These are phyloP conservation scores for Neoitamus cyanurus DNA, from an alignment of 2,888 invertebrate species.

Conservation along the genomic window DNA sequence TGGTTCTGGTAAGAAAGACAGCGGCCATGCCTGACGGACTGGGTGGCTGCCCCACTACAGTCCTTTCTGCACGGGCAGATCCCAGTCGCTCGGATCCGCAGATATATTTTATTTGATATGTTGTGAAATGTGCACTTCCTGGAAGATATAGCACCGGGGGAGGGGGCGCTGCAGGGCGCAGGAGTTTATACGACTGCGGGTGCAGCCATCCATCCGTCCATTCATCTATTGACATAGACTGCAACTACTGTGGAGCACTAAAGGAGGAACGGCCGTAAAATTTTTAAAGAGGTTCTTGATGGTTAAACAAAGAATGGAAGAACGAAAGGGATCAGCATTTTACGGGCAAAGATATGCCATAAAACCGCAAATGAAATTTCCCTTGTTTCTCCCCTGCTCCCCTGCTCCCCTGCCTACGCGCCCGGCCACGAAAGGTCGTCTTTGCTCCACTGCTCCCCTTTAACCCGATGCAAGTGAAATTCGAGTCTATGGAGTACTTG, in stretches of 20 bases:
- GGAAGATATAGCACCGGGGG: not conserved
- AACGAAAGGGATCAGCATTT: constrained; percentile 51
- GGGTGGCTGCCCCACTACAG: not conserved
- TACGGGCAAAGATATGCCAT: constrained; percentile 50
- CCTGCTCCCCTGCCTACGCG: not conserved
- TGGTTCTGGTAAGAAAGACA: not conserved
- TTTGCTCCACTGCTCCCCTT: not conserved
- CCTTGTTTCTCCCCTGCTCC: not conserved
- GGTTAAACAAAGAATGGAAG: constrained; percentile 50
- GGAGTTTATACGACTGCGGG: constrained; percentile 21
- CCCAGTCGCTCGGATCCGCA: constrained; percentile 45
- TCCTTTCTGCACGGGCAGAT: constrained; percentile 11
- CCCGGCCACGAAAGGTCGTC: not conserved
- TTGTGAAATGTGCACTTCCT: constrained; percentile 48
- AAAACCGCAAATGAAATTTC: constrained; percentile 52
- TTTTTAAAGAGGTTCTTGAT: constrained; percentile 50
- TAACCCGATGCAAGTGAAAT: not conserved
- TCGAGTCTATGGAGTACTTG: not conserved
- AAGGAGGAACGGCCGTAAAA: constrained; percentile 49
- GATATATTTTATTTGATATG: constrained; percentile 47
- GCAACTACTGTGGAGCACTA: constrained; percentile 28
- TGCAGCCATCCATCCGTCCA: constrained; percentile 29
- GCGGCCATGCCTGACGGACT: not conserved
- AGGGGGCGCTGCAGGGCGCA: not conserved
- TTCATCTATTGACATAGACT: constrained; percentile 34